Evolutionary conservation across 2,113 vertebrate species (phyloP).

Genomic region (Rhinogobius similis): DNA sequence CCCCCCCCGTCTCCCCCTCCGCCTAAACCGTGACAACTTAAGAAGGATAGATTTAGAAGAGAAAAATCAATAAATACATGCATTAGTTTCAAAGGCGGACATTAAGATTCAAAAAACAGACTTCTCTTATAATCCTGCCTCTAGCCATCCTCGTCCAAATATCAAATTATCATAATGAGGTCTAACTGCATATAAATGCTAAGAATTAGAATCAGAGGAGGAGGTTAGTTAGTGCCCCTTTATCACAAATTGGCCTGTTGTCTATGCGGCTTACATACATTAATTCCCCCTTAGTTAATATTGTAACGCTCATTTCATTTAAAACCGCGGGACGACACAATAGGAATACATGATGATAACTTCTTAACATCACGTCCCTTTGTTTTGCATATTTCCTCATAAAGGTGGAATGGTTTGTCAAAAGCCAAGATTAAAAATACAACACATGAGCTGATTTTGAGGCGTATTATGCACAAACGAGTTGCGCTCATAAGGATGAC

Average conservation of each 20-base stretch:
- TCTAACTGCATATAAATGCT: slow-evolving; percentile 81
- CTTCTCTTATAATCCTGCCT: slow-evolving; percentile 72
- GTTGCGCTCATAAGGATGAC: slow-evolving; percentile 61
- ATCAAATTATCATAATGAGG: slow-evolving; percentile 84
- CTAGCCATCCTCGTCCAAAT: slow-evolving; percentile 77
- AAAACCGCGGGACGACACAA: slow-evolving; percentile 19
- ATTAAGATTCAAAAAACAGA: slow-evolving; percentile 77
- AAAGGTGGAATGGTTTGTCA: slow-evolving; percentile 56
- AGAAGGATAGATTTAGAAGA: slow-evolving; percentile 73
- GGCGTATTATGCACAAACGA: slow-evolving; percentile 64
- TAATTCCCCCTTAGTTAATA: slow-evolving; percentile 17
- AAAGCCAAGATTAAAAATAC: slow-evolving; percentile 64
- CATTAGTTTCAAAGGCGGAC: slow-evolving; percentile 73
- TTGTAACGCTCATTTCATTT: slow-evolving; percentile 23
- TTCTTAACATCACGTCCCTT: background rate
- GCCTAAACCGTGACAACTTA: slow-evolving; percentile 69
- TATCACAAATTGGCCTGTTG: slow-evolving; percentile 36
- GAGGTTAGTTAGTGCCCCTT: slow-evolving; percentile 47
- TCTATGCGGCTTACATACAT: slow-evolving; percentile 16
- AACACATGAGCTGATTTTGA: slow-evolving; percentile 62
- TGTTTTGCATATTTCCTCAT: slow-evolving; percentile 41
- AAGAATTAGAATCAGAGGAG: slow-evolving; percentile 65
- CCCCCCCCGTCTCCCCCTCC: slow-evolving; percentile 11
- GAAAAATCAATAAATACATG: slow-evolving; percentile 77
- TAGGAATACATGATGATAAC: slow-evolving; percentile 32